Conservation (phyloP, 2,113 vertebrate genomes). For the Thamnophis sirtalis region DNA sequence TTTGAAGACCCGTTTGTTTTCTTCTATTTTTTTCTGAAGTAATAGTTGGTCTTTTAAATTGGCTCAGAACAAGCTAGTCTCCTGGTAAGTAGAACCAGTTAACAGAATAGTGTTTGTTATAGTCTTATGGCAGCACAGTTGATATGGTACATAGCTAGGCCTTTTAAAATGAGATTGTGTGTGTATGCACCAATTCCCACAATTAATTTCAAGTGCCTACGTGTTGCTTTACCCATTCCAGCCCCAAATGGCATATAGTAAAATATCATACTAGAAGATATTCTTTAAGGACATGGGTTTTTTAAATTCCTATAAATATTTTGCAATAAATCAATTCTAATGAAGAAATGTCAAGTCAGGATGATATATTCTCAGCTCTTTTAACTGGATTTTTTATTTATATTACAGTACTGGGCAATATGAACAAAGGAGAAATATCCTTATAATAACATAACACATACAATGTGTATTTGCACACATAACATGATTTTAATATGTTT, state of each 20-base stretch:
- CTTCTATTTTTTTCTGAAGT: not conserved
- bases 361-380: not conserved
- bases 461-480: not conserved
- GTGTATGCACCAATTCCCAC: not conserved
- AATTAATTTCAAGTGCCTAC: not conserved
- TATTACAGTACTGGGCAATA: not conserved
- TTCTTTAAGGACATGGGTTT: not conserved
- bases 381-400: not conserved
- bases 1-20: not conserved
- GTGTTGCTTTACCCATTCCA: not conserved
- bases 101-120: not conserved
- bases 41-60: not conserved
- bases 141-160: not conserved
- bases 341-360: not conserved
- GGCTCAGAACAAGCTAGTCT: not conserved
- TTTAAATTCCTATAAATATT: too few relatives aligned
- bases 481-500: not conserved
- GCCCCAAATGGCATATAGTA: not conserved
- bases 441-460: not conserved
- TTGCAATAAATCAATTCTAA: not conserved
- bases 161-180: not conserved
- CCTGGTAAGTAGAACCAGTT: not conserved
- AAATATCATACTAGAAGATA: not conserved
- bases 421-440: not conserved
- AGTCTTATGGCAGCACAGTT: not conserved